Percentiles rank a stretch among this genome's conserved stretches.
Conservation (phyloP, 2,113 vertebrate genomes). For the Ictalurus furcatus region DNA sequence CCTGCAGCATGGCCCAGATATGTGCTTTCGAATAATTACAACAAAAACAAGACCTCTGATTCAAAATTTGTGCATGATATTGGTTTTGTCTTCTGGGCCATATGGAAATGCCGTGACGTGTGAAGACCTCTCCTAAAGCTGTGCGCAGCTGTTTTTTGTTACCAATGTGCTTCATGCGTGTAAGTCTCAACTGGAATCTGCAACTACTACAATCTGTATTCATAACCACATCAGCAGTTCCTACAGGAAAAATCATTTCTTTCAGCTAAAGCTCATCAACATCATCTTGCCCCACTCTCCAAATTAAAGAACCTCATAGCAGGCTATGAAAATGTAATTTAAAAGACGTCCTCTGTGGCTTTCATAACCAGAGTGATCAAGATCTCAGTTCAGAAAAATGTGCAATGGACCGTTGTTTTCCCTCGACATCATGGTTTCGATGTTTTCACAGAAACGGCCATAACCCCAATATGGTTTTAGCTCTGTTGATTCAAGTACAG, state of each 20-base stretch:
- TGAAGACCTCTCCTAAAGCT: conserved; percentile 13
- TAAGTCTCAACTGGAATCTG: conserved; percentile 30
- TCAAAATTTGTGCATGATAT: not conserved
- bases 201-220: not conserved
- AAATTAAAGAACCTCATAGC: conserved; percentile 7
- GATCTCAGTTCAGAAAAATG: conserved; percentile 45
- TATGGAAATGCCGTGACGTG: not conserved
- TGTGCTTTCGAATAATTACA: not conserved
- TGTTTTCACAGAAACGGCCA: conserved; percentile 8
- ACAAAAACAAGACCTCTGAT: not conserved
- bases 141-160: conserved; percentile 51
- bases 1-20: not conserved
- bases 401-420: conserved; percentile 13
- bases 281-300: not conserved
- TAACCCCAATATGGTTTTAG: not conserved
- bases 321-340: conserved; percentile 29
- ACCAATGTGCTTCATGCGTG: conserved; percentile 41
- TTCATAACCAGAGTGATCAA: conserved; percentile 28
- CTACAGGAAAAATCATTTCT: conserved; percentile 21
- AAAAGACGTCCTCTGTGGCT: not conserved
- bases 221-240: conserved; percentile 12
- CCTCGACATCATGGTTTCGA: not conserved
- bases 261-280: not conserved
- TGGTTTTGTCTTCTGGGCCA: not conserved
- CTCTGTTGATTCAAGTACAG: not conserved